Conservation (phyloP, 2,797 vertebrate species). For the Catamblyrhynchus diadema region DNA sequence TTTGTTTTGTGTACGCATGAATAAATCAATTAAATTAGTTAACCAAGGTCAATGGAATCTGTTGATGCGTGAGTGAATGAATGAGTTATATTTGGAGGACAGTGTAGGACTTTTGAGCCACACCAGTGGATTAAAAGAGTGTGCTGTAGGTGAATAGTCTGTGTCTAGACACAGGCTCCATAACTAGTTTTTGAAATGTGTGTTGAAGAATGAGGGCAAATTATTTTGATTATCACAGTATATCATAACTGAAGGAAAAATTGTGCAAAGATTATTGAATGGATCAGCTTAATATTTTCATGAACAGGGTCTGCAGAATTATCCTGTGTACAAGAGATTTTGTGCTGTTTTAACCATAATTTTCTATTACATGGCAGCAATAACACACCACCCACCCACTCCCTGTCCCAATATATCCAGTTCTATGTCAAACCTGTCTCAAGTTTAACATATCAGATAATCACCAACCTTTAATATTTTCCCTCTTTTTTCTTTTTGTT, state of each 20-base stretch:
- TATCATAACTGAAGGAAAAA: too few relatives aligned
- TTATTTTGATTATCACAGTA: too few relatives aligned
- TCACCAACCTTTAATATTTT: not conserved
- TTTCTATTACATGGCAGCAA: not conserved
- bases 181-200: too few relatives aligned
- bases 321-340: not conserved
- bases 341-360: not conserved
- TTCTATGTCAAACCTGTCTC: not conserved
- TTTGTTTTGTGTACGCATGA: slow-evolving; percentile 32
- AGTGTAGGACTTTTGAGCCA: not conserved
- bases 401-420: not conserved
- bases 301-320: not conserved
- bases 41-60: slow-evolving; percentile 16
- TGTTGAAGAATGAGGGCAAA: too few relatives aligned
- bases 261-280: too few relatives aligned
- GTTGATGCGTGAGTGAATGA: slow-evolving; percentile 20
- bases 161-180: not conserved
- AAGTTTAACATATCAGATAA: not conserved
- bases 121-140: not conserved
- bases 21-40: slow-evolving; percentile 42
- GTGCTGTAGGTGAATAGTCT: not conserved
- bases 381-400: not conserved
- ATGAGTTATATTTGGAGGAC: not conserved
- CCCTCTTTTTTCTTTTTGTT: not conserved
- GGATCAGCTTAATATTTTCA: too few relatives aligned